These are phyloP conservation scores for Papilio polytes DNA, from an alignment of 1,140 invertebrate species.

Conservation along the genomic window DNA sequence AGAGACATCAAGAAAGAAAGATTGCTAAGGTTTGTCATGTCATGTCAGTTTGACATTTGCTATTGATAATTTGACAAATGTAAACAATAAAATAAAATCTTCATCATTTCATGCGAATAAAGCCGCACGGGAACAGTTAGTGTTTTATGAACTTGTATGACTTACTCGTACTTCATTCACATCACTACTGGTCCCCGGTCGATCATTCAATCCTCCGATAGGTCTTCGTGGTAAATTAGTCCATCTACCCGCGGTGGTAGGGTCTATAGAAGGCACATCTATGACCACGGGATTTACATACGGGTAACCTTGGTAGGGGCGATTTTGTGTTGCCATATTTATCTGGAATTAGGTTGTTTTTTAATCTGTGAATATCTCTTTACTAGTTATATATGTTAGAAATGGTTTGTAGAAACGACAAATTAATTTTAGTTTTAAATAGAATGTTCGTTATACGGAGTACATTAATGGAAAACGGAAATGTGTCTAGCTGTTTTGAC, in stretches of 20 bases:
- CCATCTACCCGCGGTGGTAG: constrained; percentile 52
- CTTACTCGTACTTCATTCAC: constrained; percentile 35
- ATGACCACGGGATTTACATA: constrained; percentile 57
- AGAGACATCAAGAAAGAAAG: too few species aligned
- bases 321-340: constrained; percentile 30
- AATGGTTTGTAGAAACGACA: too few species aligned
- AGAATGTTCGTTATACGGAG: too few species aligned
- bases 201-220: constrained; percentile 5
- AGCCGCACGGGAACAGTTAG: too few species aligned
- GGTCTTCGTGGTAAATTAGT: constrained; percentile 56
- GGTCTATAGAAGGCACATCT: constrained; percentile 53
- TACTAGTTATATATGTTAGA: neutral
- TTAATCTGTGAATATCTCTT: neutral
- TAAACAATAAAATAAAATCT: too few species aligned
- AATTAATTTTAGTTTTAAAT: too few species aligned
- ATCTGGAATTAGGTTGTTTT: neutral
- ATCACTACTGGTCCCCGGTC: neutral
- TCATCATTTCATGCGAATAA: too few species aligned
- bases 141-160: neutral
- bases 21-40: too few species aligned
- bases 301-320: constrained; percentile 64
- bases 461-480: too few species aligned
- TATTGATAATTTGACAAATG: too few species aligned
- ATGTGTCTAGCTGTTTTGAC: too few species aligned
- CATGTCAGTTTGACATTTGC: too few species aligned